Evolutionary conservation across 2,797 vertebrate species (phyloP), one percentile per base, ranked within the genome.

Genomic region (Lacerta agilis): DNA sequence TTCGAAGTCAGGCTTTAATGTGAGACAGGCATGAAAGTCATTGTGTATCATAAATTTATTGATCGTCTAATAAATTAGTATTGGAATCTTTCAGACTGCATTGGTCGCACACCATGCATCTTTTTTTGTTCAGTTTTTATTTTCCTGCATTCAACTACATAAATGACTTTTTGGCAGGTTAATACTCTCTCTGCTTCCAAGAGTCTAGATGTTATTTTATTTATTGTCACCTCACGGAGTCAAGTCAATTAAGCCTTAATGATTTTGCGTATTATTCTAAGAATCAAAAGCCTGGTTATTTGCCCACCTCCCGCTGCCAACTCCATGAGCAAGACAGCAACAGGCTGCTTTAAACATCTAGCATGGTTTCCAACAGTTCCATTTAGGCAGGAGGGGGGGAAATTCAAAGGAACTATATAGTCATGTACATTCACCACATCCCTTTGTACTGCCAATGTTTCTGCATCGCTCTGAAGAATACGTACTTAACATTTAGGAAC

Each of bases 391-490:
- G 29, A 71, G 43, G 17, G 66, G 27, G 45, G 11, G 77, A 41
- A 43, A n/a, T 38, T 38, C 17, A 23, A 64, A 66, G 15, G 55
- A 72, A 55, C n/a, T 23, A 20, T 64, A 23, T 23, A 55, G 9
- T 36, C 49, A 27, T 33, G 4, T 33, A n/a, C 33, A 38, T 27
- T 1, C 33, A 25, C 45, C 36, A 15, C 43, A 41, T 33, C 17
- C 23, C 43, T 55, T 77, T 81, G 41, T 77, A 49, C n/a, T 45
- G 2, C 6, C 8, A 45, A 25, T 1, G 38, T 69, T 69, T 83
- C 43, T 71, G 80, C 36, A 86, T 1, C 15, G 18, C 2, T 90
- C 82, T 69, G 89, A 89, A 43, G 58, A 87, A 83, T 64, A 79
- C 77, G 79, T 17, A 73, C 27, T 73, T 69, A 45, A 83, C 58